A percentile compares a stretch with the other conserved stretches of the same genome.
Evolutionary conservation across 2,797 vertebrate species (phyloP).

Genomic region (Lophotriccus pileatus): DNA sequence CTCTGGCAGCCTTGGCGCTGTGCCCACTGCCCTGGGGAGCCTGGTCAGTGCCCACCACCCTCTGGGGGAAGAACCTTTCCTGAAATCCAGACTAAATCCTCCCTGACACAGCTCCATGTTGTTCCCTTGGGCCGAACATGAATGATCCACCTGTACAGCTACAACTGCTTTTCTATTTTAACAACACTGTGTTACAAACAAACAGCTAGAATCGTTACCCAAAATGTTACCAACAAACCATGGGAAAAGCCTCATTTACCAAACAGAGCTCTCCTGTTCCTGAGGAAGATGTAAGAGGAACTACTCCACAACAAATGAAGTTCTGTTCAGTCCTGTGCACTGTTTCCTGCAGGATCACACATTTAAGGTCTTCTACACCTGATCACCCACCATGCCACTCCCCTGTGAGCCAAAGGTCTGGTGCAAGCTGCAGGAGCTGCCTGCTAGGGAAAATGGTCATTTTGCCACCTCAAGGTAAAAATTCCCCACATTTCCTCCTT

Average conservation of each 20-base stretch:
- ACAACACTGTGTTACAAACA: not conserved
- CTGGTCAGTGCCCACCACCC: not conserved
- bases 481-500: not conserved
- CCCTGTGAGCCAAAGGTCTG: not conserved
- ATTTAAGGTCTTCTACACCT: not conserved
- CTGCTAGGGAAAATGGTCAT: not conserved
- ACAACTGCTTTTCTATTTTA: not conserved
- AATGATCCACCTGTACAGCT: not conserved
- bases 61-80: not conserved
- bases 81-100: accelerated
- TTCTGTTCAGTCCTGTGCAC: accelerated
- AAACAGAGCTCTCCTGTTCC: not conserved
- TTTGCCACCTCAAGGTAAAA: not conserved
- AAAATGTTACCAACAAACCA: not conserved
- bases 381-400: not conserved
- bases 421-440: not conserved
- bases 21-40: not conserved
- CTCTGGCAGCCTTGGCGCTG: accelerated
- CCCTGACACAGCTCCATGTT: not conserved
- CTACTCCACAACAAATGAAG: not conserved
- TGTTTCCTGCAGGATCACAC: not conserved
- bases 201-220: not conserved
- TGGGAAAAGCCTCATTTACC: not conserved
- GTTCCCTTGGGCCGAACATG: not conserved
- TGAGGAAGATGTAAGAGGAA: not conserved